Evolutionary conservation across 2,888 invertebrate species (phyloP), one percentile per base, ranked within the genome.

Genomic region (Orthonychiurus folsomi): DNA sequence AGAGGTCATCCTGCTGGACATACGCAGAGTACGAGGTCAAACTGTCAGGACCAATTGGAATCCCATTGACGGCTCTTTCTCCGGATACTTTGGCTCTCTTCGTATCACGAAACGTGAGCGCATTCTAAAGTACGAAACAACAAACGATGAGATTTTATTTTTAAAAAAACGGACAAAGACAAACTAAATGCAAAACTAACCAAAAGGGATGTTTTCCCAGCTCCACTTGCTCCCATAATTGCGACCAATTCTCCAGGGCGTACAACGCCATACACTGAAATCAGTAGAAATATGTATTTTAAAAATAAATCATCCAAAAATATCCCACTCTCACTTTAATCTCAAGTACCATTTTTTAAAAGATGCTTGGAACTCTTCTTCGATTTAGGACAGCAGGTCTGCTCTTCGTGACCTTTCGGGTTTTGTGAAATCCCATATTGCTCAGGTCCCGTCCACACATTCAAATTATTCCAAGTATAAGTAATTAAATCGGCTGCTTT

Each of bases 141-240:
- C 1, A 96, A 82, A 0, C n/a, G n/a, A n/a, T n/a, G n/a, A n/a
- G n/a, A n/a, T n/a, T n/a, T n/a, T n/a, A n/a, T n/a, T n/a, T n/a
- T n/a, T n/a, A n/a, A n/a, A n/a, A n/a, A n/a, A n/a, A n/a, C n/a
- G n/a, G n/a, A n/a, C n/a, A n/a, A n/a, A n/a, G n/a, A n/a, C n/a
- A n/a, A n/a, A n/a, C n/a, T n/a, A n/a, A n/a, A n/a, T n/a, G n/a
- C n/a, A n/a, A n/a, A n/a, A n/a, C n/a, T n/a, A n/a, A n/a, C n/a
- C n/a, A n/a, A n/a, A 2, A 96, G 82, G 0, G 95, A 95, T 0
- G 95, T 94, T 80, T 96, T 96, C 1, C 95, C 95, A 0, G 94
- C 92, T 0, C 95, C 95, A 27, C 89, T 89, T 23, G 75, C 73
- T 0, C 93, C 93, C 85, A 93, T 85, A 56, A 93, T 86, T 1